Percentiles rank a stretch among this genome's conserved stretches.
Evolutionary conservation across 2,888 invertebrate genomes (phyloP).

Genomic region (Euphydryas editha): DNA sequence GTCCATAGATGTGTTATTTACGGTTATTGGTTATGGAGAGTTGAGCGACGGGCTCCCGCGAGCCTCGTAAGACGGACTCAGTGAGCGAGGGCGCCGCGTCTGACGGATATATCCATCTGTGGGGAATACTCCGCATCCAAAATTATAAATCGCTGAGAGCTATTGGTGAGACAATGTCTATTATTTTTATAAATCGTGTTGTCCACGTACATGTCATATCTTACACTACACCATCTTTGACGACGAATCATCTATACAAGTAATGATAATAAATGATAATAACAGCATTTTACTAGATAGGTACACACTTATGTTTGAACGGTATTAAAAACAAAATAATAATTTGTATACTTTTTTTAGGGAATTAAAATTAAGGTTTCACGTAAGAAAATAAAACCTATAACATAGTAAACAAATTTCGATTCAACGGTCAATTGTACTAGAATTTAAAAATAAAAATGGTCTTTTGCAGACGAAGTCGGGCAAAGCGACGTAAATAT

Average conservation of each 20-base stretch:
- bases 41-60: slow-evolving; percentile 76
- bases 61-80: slow-evolving; percentile 80
- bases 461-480: no score
- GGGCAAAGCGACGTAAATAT: no score
- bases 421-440: no score
- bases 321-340: no score
- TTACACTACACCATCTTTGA: background rate
- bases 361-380: no score
- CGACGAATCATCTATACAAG: background rate
- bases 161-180: slow-evolving; percentile 35
- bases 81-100: slow-evolving; percentile 65
- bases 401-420: no score
- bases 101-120: slow-evolving; percentile 81
- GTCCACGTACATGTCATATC: background rate
- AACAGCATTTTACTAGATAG: no score
- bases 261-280: no score
- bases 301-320: no score
- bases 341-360: no score
- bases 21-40: slow-evolving; percentile 83
- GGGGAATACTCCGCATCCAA: slow-evolving; percentile 68
- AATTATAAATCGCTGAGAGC: slow-evolving; percentile 62
- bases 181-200: slow-evolving; percentile 14
- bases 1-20: slow-evolving; percentile 64
- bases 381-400: no score
- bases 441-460: no score